Conservation (phyloP, 1,140 invertebrate species). For the Listronotus bonariensis region DNA sequence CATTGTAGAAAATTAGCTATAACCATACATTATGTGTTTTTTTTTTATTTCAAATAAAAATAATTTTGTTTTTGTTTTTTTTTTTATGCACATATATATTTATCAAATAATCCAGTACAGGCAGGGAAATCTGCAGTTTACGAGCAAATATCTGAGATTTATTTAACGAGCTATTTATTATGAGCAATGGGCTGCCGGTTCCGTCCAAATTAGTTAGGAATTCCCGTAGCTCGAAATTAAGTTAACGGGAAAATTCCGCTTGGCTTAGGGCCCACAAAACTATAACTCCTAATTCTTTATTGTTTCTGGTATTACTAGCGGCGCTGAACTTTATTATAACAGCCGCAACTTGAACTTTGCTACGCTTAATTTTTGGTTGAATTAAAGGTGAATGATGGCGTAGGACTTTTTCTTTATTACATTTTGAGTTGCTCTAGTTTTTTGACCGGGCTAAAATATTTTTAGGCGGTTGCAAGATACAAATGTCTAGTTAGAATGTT, state of each 20-base stretch:
- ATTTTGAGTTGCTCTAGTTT: no score
- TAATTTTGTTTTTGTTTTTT: no score
- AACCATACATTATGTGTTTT: no score
- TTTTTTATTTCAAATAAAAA: no score
- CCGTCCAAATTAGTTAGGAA: slow-evolving; percentile 20
- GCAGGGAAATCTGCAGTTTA: slow-evolving; percentile 6
- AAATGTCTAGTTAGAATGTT: no score
- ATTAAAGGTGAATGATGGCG: no score
- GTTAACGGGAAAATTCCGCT: slow-evolving; percentile 8
- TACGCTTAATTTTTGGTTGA: not conserved
- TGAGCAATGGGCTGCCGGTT: slow-evolving; percentile 10
- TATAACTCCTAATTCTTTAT: slow-evolving; percentile 23
- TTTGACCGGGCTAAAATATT: no score
- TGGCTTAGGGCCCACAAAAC: slow-evolving; percentile 9
- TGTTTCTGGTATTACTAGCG: slow-evolving; percentile 13
- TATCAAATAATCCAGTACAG: no score
- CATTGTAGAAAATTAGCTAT: no score
- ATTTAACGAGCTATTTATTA: slow-evolving; percentile 13
- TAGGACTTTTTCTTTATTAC: no score
- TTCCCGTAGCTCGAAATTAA: slow-evolving; percentile 15
- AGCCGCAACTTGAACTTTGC: not conserved
- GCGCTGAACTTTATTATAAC: slow-evolving; percentile 19
- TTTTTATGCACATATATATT: no score
- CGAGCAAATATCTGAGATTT: slow-evolving; percentile 10
- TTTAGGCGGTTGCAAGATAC: no score